phyloP scores from a whole-genome alignment of 2,113 vertebrate species.

The Coracopsis vasa region DNA sequence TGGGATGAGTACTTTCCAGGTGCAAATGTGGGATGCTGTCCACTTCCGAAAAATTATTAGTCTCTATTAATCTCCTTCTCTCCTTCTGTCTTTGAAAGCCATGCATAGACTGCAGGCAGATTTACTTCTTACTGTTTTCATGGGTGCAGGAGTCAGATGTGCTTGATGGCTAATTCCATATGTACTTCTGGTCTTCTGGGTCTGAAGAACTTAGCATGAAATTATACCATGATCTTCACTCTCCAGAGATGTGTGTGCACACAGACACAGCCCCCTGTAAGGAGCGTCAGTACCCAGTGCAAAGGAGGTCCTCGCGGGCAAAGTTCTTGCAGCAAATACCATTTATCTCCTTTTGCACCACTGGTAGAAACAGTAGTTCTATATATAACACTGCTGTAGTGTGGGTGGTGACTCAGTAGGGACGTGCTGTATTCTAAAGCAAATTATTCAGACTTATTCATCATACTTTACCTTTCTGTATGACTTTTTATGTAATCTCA shows the following conservation, averaged over 20 bases:
- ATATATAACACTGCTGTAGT: background rate
- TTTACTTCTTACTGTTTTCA: background rate
- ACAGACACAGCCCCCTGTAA: background rate
- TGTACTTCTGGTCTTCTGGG: background rate
- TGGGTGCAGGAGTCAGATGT: background rate
- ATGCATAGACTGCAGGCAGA: background rate
- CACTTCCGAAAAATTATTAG: background rate
- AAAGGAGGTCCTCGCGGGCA: background rate
- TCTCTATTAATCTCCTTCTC: background rate
- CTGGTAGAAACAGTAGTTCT: background rate
- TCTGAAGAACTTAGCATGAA: background rate
- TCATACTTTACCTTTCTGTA: background rate
- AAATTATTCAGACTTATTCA: conserved; percentile 14
- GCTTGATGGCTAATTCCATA: background rate
- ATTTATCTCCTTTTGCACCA: background rate
- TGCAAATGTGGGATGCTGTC: background rate
- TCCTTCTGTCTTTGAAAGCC: background rate
- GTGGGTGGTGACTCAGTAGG: conserved; percentile 5
- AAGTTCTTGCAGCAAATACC: background rate
- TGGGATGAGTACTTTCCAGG: background rate
- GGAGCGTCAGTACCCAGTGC: background rate
- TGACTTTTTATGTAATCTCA: background rate
- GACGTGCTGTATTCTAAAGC: conserved; percentile 28
- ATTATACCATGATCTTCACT: background rate
- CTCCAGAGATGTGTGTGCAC: background rate